Evolutionary conservation across 2,888 invertebrate genomes (phyloP).

Genomic region (Drosophila glabriapex): DNA sequence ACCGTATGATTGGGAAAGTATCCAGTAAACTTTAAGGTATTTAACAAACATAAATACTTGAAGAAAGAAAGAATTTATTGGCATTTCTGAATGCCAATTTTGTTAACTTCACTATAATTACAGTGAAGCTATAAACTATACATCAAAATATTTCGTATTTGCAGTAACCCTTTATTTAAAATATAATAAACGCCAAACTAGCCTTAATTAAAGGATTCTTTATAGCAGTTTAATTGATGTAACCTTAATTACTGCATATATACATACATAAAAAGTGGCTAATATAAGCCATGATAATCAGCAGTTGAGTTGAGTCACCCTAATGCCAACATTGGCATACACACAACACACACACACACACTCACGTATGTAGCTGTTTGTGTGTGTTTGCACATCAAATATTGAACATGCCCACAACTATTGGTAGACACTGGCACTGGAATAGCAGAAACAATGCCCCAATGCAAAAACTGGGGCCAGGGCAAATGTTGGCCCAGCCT

Average conservation of each 20-base stretch:
- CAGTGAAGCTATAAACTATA: background rate
- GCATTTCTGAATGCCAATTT: background rate
- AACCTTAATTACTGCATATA: slow-evolving; percentile 30
- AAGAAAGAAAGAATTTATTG: background rate
- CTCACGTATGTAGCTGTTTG: slow-evolving; percentile 1
- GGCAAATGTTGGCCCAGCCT: slow-evolving; percentile 37
- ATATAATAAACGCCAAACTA: background rate
- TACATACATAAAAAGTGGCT: slow-evolving; percentile 10
- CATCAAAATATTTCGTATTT: background rate
- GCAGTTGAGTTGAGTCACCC: slow-evolving; percentile 49
- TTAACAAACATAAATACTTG: background rate
- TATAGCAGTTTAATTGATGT: slow-evolving; percentile 32
- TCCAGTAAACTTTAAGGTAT: no score
- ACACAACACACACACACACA: slow-evolving; percentile 9
- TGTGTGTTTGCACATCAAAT: slow-evolving; percentile 65
- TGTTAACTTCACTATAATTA: slow-evolving; percentile 1
- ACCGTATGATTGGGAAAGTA: background rate
- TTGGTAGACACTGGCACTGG: slow-evolving; percentile 52
- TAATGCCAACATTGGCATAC: slow-evolving; percentile 35
- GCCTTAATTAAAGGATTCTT: slow-evolving; percentile 27
- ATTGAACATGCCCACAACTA: slow-evolving; percentile 76
- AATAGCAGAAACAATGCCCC: slow-evolving; percentile 42
- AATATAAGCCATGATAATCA: slow-evolving; percentile 38
- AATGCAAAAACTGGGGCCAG: slow-evolving; percentile 39
- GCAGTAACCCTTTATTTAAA: slow-evolving; percentile 16